Evolutionary conservation across 2,888 invertebrate genomes (phyloP).

Genomic region (Therioaphis trifolii): DNA sequence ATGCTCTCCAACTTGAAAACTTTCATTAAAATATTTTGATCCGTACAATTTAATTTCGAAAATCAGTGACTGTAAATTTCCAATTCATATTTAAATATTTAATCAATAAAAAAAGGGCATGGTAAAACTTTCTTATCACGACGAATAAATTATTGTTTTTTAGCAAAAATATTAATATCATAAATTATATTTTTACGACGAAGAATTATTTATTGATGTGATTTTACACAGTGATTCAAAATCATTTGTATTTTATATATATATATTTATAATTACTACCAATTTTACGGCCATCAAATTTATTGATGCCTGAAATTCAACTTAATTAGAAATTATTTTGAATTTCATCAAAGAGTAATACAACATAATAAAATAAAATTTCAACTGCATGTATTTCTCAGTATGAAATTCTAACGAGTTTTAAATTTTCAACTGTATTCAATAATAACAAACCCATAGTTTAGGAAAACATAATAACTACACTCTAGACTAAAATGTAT

Average conservation of each 20-base stretch:
- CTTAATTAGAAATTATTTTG: not conserved
- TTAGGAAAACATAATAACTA: not conserved
- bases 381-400: not conserved
- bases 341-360: not conserved
- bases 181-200: too few species aligned
- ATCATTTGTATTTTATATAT: too few species aligned
- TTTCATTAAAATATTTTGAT: slow-evolving; percentile 54
- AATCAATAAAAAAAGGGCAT: not conserved
- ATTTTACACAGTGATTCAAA: too few species aligned
- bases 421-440: not conserved
- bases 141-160: too few species aligned
- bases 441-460: not conserved
- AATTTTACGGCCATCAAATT: too few species aligned
- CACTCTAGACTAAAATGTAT: not conserved
- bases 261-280: too few species aligned
- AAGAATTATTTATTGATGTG: too few species aligned
- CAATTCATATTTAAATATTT: slow-evolving; percentile 2
- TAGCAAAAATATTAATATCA: too few species aligned
- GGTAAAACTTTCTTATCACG: not conserved
- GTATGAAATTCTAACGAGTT: not conserved
- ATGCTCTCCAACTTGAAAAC: slow-evolving; percentile 33
- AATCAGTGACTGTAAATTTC: not conserved
- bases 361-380: not conserved
- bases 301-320: not conserved
- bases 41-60: not conserved